Evolutionary conservation across 2,113 vertebrate species (phyloP).

Genomic region (Hylia prasina): DNA sequence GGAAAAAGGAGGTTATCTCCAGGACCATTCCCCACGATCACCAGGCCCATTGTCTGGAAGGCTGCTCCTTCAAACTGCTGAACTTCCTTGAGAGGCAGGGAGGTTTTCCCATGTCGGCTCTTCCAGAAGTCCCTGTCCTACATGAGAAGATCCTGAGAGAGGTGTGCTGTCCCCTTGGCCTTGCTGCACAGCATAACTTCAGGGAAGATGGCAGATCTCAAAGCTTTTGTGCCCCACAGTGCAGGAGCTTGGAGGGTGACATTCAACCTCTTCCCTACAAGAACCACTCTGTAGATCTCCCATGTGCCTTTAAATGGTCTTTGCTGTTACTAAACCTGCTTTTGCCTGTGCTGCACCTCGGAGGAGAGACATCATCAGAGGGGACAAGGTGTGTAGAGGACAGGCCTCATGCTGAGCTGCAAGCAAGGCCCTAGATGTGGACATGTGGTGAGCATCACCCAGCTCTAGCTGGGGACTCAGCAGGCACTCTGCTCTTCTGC

Average conservation of each 20-base stretch:
- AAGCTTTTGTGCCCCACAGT: background rate
- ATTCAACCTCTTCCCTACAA: background rate
- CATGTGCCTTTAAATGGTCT: background rate
- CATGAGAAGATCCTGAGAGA: background rate
- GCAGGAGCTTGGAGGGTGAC: background rate
- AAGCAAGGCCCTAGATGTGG: too few relatives aligned
- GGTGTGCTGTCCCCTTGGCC: background rate
- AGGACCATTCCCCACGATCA: background rate
- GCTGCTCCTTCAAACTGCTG: background rate
- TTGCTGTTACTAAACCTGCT: background rate
- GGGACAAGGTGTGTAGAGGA: background rate
- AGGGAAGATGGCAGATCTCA: background rate
- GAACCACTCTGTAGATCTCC: background rate
- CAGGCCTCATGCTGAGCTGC: background rate
- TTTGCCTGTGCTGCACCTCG: background rate
- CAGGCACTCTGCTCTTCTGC: background rate
- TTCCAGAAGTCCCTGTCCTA: background rate
- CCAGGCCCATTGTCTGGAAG: background rate
- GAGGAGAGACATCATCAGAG: background rate
- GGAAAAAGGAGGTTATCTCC: background rate
- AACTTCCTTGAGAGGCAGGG: background rate
- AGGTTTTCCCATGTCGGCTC: background rate
- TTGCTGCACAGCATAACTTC: background rate
- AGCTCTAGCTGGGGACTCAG: background rate
- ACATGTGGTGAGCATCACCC: background rate